Conservation (phyloP, 2,797 vertebrate species). For the Setipinna tenuifilis region DNA sequence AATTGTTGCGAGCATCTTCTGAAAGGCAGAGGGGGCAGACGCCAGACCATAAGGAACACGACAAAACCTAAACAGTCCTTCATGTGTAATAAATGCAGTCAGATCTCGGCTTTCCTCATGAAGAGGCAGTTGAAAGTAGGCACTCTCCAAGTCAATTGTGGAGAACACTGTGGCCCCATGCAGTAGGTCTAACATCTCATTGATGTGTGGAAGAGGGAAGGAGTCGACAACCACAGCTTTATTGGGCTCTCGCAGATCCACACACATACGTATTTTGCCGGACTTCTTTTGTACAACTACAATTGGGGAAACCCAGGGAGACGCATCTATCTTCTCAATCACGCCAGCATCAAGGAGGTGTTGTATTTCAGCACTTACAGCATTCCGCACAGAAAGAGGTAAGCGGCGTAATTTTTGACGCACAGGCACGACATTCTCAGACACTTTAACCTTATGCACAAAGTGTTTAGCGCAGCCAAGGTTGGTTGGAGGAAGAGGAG, state of each 20-base stretch:
- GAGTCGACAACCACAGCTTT: conserved; percentile 33
- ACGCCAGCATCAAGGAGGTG: too few species aligned
- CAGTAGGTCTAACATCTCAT: conserved; percentile 35
- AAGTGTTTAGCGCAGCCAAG: conserved; percentile 27
- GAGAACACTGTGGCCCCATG: conserved; percentile 36
- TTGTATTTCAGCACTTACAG: too few species aligned
- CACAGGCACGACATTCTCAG: conserved; percentile 18
- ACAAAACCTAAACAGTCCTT: conserved; percentile 30
- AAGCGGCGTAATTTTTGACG: conserved; percentile 26
- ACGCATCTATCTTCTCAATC: too few species aligned
- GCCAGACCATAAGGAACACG: too few species aligned
- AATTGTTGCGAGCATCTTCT: too few species aligned
- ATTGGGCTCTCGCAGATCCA: conserved; percentile 41
- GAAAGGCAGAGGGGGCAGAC: too few species aligned
- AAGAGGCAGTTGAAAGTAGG: not conserved
- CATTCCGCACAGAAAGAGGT: too few species aligned
- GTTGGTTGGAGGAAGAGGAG: not conserved
- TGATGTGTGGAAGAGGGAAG: conserved; percentile 34
- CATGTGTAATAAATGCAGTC: not conserved
- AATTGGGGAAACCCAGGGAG: conserved; percentile 16
- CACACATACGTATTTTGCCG: conserved; percentile 33
- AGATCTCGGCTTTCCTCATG: too few species aligned
- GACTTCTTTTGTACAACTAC: conserved; percentile 37
- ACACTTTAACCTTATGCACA: conserved; percentile 22
- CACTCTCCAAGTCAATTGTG: conserved; percentile 39